A percentile compares a stretch with the other conserved stretches of the same genome.
These are phyloP conservation scores for Carettochelys insculpta DNA, from an alignment of 2,113 vertebrate genomes.

Conservation along the genomic window DNA sequence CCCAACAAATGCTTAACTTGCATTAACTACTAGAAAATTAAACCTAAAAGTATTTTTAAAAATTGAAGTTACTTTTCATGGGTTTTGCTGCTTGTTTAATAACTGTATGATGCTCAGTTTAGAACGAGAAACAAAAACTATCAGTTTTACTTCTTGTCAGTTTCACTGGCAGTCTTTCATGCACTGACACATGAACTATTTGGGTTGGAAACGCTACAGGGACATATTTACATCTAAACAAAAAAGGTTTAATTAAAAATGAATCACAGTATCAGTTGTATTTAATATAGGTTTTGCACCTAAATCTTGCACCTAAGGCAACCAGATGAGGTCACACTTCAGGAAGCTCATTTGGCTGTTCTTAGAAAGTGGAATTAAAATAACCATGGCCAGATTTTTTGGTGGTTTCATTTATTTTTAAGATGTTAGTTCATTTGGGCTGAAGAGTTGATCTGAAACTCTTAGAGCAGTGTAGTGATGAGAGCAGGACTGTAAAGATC, in stretches of 20 bases:
- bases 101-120: conserved; percentile 24
- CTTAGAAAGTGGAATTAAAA: conserved; percentile 24
- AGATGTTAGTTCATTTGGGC: neutral
- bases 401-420: neutral
- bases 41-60: conserved; percentile 1
- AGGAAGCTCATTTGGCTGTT: neutral
- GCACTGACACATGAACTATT: neutral
- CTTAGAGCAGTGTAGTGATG: neutral
- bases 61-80: conserved; percentile 35
- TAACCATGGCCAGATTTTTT: neutral
- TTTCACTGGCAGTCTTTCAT: conserved; percentile 41
- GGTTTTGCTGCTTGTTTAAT: conserved; percentile 28
- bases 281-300: neutral
- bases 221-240: conserved; percentile 25
- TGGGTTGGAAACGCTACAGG: conserved; percentile 33
- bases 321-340: neutral
- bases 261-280: conserved; percentile 7
- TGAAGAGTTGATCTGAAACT: neutral
- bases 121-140: conserved; percentile 36
- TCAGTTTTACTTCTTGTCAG: conserved; percentile 41
- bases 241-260: conserved; percentile 6
- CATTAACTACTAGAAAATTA: neutral
- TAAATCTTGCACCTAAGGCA: neutral
- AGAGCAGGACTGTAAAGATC: neutral
- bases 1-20: neutral